Percentiles rank a stretch among this genome's conserved stretches.
Conservation (phyloP, 2,797 vertebrate species). For the Thamnophis elegans region DNA sequence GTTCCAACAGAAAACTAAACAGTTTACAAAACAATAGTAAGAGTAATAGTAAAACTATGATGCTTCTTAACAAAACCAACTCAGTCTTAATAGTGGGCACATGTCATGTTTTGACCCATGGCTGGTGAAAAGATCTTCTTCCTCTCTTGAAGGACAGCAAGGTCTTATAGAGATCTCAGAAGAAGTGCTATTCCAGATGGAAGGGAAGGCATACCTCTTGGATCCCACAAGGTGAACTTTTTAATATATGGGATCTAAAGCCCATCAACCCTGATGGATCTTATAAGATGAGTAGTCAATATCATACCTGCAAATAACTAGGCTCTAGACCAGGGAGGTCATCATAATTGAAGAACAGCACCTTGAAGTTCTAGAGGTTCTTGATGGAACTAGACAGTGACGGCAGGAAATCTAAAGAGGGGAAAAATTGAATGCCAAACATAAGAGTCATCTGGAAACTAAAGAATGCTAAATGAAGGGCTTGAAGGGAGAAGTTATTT, state of each 20-base stretch:
- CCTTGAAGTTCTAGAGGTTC: not conserved
- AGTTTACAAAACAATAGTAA: not conserved
- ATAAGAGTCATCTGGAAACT: not conserved
- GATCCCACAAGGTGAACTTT: not conserved
- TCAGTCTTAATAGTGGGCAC: not conserved
- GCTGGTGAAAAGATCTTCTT: not conserved
- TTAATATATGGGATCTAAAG: not conserved
- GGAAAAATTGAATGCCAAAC: not conserved
- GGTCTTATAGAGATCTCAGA: not conserved
- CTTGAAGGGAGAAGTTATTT: conserved; percentile 1
- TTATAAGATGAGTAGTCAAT: not conserved
- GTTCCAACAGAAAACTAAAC: not conserved
- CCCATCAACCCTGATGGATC: not conserved
- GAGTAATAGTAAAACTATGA: not conserved
- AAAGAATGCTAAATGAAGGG: not conserved
- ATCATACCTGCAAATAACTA: not conserved
- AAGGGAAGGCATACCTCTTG: not conserved
- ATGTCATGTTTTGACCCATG: not conserved
- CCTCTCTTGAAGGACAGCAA: not conserved
- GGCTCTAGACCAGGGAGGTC: not conserved
- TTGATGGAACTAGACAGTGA: not conserved
- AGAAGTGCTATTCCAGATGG: not conserved
- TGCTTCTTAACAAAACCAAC: not conserved
- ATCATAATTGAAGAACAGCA: not conserved
- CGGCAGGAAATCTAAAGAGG: no score